Base-by-base conservation (phyloP, 2,888 invertebrate species). In the Heliconius sara region DNA sequence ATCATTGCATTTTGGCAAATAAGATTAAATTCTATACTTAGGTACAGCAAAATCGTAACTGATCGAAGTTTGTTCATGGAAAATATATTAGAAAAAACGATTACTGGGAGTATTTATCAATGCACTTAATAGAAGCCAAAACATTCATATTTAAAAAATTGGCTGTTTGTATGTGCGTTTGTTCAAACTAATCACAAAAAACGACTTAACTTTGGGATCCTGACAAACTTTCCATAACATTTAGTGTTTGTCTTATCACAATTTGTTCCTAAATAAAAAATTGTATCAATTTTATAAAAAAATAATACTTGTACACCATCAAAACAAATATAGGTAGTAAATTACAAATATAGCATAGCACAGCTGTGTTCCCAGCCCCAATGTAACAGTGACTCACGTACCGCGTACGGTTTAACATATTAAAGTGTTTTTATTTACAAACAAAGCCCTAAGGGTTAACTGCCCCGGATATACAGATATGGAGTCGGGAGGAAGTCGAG, bases 341-440 rank as follows among this genome's bases (percentile, higher is more conserved):
- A 79, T 74, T 60, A 78, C 67, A 78, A 63, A 73, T 79, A 81
- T 81, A 82, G 75, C 77, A 67, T 68, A 73, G 72, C 76, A 52
- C 83, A 83, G 83, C 84, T 84, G 83, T 84, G 81, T 83, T 83
- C 81, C 81, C 81, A 80, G 78, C 82, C 84, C 84, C 85, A 84
- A 86, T 83, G 83, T 73, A 79, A 77, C 83, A 81, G 84, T 84
- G 85, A 84, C 83, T 92, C 92, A 92, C 89, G 88, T 88, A 86
- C 82, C 81, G 85, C 57, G 47, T 66, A 75, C 75, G 27, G 63
- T 85, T 90, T 90, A 89, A 89, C 91, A 92, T 92, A 91, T 91
- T 88, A 90, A 89, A 88, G 88, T 85, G 88, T 88, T 87, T 87
- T 87, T 87, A 93, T 93, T 93, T 92, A 92, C 91, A 93, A 93